Evolutionary conservation across 2,797 vertebrate species (phyloP), one percentile per base, ranked within the genome.

Genomic region (Anas bernieri): DNA sequence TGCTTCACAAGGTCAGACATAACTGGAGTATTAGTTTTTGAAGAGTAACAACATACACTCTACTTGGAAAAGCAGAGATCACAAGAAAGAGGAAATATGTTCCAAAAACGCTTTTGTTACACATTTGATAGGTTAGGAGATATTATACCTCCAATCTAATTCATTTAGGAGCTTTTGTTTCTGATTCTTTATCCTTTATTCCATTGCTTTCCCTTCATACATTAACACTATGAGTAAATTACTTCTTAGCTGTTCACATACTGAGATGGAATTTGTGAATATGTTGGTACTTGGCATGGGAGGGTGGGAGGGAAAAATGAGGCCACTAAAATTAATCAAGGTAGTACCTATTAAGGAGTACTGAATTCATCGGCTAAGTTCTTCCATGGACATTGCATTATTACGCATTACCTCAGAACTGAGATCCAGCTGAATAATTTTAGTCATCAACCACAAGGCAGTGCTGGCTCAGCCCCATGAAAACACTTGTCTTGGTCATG

Each of bases 1-100:
- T 88, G 48, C 76, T 94, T 89, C 75, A 85, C 61, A 54, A 77
- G 48, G 83, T 50, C 31, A 96, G 80, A 86, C n/a, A 55, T 56
- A 86, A 86, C 16, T 3, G 1, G 41, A 88, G 46, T 68, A 59
- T 50, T 52, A 58, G 35, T 35, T 66, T 81, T 80, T 77, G 78
- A 90, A 95, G 33, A 86, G 39, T 54, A 86, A 81, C 31, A 86
- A 39, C 82, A 89, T 31, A 87, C 46, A 52, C 15, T 86, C 45
- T 50, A 33, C 12, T 83, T 70, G 52, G n/a, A 89, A 81, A 92
- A 21, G 37, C 28, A 74, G 39, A 84, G 45, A 69, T 86, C 50
- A 50, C 14, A 77, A n/a, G n/a, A 52, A 84, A 78, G 25, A 76
- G 5, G 16, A 76, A 74, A 0, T 25, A 45, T n/a, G 17, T 46